Evolutionary conservation across 2,797 vertebrate species (phyloP).

Genomic region (Etheostoma perlongum): DNA sequence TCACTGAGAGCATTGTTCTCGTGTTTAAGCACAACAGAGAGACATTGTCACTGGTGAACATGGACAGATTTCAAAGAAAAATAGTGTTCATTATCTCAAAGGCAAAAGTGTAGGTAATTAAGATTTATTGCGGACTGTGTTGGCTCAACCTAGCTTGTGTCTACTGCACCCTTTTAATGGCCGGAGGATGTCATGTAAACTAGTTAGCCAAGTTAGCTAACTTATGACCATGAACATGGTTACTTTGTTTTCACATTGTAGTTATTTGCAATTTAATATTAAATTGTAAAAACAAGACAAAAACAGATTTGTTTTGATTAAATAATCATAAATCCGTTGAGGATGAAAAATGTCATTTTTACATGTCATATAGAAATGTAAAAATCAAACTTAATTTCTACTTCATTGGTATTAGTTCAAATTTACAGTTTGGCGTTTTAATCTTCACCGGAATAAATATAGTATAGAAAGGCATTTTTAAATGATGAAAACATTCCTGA

Average conservation of each 20-base stretch:
- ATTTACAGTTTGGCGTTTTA: background rate
- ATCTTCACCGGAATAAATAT: background rate
- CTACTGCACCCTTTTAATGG: background rate
- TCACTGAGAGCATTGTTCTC: background rate
- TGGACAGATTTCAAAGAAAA: slow-evolving; percentile 21
- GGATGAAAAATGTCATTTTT: background rate
- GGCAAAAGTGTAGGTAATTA: slow-evolving; percentile 10
- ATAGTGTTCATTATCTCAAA: slow-evolving; percentile 6
- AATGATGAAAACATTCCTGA: background rate
- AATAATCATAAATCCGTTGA: background rate
- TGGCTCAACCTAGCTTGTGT: background rate
- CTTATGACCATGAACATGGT: background rate
- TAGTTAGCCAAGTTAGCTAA: background rate
- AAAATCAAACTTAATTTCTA: background rate
- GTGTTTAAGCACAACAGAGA: background rate
- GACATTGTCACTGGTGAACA: background rate
- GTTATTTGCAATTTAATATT: background rate
- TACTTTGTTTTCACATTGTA: background rate
- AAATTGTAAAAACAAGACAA: background rate
- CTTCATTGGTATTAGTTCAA: background rate
- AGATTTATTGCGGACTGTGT: slow-evolving; percentile 4
- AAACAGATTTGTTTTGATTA: background rate
- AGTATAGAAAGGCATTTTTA: background rate
- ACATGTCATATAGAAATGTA: background rate
- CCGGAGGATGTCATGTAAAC: background rate